Base-by-base conservation (phyloP, 1,140 invertebrate genomes). In the Luehdorfia chinensis region DNA sequence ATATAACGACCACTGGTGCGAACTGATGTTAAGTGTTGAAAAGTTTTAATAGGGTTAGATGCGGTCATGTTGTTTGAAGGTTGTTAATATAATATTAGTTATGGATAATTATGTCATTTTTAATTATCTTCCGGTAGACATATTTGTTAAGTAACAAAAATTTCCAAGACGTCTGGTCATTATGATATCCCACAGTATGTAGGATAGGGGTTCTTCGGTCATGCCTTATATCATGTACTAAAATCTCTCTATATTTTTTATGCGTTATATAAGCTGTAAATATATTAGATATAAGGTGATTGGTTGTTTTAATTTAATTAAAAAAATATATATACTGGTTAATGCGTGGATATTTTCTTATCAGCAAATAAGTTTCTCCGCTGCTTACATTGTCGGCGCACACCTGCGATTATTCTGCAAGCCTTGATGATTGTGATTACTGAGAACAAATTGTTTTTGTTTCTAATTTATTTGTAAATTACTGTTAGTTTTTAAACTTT, bases 371-470 rank as follows among this genome's bases (percentile, higher is more conserved):
- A 53, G 57, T 59, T 48, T 62, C 59, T 67, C 61, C 63, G 68
- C 59, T 61, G 46, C 59, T 59, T 53, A 41, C 45, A 50, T 56
- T 45, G 48, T 44, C 33, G 47, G 43, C 43, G 37, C 27, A 30
- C 18, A 16, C 9, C 9, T 7, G 25, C 25, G 25, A 28, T 28
- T 4, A 21, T 21, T 28, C 8, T n/a, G 25, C 25, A 2, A 13
- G 61, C 61, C 59, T 62, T 73, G 50, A 52, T 58, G 60, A 53
- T 71, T 79, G 80, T 79, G 80, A 83, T 83, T 66, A 61, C 59
- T 57, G 71, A 70, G 78, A 83, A 80, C 78, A 83, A 85, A 85
- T 80, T 80, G 81, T 85, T 85, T 84, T 85, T 85, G 80, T 84
- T 84, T 84, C 78, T 84, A 79, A 84, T 84, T 84, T 84, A 84